phyloP scores from a whole-genome alignment of 2,797 vertebrate species.

The Lemur catta region DNA sequence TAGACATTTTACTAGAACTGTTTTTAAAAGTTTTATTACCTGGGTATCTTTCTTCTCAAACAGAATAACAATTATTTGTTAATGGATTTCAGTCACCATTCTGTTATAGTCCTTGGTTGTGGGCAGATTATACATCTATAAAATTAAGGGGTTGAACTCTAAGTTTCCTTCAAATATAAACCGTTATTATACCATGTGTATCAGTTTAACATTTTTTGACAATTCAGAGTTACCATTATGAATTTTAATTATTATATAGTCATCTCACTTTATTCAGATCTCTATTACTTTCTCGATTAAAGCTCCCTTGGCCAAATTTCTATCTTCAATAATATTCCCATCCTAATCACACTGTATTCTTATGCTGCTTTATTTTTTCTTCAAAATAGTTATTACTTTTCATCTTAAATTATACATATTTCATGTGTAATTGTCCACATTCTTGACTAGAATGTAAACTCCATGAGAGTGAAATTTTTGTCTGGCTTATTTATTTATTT shows the following conservation, averaged over 20 bases:
- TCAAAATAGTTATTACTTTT: not conserved
- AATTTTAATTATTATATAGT: slow-evolving; percentile 5
- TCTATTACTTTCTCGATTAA: slow-evolving; percentile 34
- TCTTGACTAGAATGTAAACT: not conserved
- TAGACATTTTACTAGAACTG: slow-evolving; percentile 12
- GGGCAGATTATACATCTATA: not conserved
- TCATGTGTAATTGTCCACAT: not conserved
- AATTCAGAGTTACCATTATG: not conserved
- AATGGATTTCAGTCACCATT: slow-evolving; percentile 24
- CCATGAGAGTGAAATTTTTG: not conserved
- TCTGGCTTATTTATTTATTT: not conserved
- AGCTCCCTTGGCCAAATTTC: not conserved
- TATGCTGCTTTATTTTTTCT: not conserved
- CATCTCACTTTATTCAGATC: not conserved
- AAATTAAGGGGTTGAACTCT: slow-evolving; percentile 13
- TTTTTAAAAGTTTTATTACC: slow-evolving; percentile 19
- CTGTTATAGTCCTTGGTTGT: not conserved
- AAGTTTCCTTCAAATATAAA: not conserved
- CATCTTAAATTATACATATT: not conserved
- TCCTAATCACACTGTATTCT: not conserved
- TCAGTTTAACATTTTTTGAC: slow-evolving; percentile 2
- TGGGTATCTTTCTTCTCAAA: slow-evolving; percentile 1
- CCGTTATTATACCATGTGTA: not conserved
- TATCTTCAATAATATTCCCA: not conserved
- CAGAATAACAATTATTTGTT: not conserved